Evolutionary conservation across 2,797 vertebrate genomes (phyloP).

Genomic region (Poeciliopsis infans): DNA sequence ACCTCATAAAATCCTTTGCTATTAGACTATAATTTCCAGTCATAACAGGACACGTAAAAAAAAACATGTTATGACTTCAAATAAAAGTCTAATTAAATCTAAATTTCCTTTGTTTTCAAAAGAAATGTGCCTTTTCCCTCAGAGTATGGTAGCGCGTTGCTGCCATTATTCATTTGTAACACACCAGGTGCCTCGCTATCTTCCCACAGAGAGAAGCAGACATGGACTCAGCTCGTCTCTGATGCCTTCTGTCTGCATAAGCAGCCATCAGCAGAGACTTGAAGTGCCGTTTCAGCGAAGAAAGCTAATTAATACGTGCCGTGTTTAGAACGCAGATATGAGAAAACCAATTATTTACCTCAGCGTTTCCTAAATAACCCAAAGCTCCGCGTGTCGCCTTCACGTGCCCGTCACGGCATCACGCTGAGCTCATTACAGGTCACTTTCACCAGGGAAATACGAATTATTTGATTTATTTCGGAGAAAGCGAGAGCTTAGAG

Average conservation of each 20-base stretch:
- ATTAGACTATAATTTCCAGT: not conserved
- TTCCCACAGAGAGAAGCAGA: slow-evolving; percentile 17
- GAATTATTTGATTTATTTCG: slow-evolving; percentile 36
- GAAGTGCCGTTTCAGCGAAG: slow-evolving; percentile 48
- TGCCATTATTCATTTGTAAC: slow-evolving; percentile 12
- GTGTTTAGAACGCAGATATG: slow-evolving; percentile 55
- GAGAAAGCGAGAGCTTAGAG: slow-evolving; percentile 40
- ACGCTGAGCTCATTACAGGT: slow-evolving; percentile 48
- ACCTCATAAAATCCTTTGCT: not conserved
- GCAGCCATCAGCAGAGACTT: slow-evolving; percentile 35
- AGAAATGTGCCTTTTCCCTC: not conserved
- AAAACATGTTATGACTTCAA: not conserved
- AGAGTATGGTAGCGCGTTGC: not conserved
- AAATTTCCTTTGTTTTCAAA: not conserved
- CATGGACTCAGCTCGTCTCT: slow-evolving; percentile 23
- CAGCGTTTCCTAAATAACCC: slow-evolving; percentile 46
- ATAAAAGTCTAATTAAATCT: not conserved
- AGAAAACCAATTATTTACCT: slow-evolving; percentile 70
- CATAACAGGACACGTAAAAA: not conserved
- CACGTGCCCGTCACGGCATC: slow-evolving; percentile 30
- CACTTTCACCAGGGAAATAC: slow-evolving; percentile 33
- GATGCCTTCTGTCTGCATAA: slow-evolving; percentile 32
- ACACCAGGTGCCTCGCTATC: slow-evolving; percentile 4
- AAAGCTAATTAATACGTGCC: slow-evolving; percentile 62
- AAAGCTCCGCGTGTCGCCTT: slow-evolving; percentile 39